Percentiles rank a stretch among this genome's conserved stretches.
Evolutionary conservation across 2,113 vertebrate species (phyloP).

Genomic region (Crotophaga sulcirostris): DNA sequence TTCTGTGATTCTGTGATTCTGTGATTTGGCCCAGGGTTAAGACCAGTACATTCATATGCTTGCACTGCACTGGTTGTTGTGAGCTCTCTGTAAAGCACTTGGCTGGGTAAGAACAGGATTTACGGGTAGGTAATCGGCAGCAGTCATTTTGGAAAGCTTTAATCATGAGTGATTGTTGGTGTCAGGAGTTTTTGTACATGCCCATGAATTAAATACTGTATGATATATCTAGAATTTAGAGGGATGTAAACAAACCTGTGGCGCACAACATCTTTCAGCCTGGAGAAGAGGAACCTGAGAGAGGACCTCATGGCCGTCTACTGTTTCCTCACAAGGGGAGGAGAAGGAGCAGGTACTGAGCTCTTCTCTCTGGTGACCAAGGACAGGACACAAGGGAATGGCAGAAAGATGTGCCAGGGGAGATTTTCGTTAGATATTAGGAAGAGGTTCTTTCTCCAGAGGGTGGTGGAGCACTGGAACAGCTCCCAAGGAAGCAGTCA

Average conservation of each 20-base stretch:
- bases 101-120: conserved; percentile 1
- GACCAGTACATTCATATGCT: neutral
- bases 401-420: no score
- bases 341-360: no score
- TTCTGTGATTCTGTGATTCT: no score
- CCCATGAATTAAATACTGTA: neutral
- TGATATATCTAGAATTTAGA: neutral
- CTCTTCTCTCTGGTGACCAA: no score
- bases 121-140: conserved; percentile 1
- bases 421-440: no score
- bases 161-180: neutral
- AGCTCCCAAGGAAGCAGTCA: no score
- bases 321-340: no score
- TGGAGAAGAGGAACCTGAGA: no score
- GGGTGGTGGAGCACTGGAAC: no score
- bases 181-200: neutral
- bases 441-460: no score
- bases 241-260: neutral
- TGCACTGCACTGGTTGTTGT: neutral
- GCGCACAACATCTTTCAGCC: neutral
- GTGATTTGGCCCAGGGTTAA: neutral
- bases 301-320: no score
- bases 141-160: conserved; percentile 9
- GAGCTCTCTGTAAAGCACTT: neutral
- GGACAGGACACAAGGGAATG: no score